Conservation (phyloP, 2,888 invertebrate species). For the Pherbina coryleti region DNA sequence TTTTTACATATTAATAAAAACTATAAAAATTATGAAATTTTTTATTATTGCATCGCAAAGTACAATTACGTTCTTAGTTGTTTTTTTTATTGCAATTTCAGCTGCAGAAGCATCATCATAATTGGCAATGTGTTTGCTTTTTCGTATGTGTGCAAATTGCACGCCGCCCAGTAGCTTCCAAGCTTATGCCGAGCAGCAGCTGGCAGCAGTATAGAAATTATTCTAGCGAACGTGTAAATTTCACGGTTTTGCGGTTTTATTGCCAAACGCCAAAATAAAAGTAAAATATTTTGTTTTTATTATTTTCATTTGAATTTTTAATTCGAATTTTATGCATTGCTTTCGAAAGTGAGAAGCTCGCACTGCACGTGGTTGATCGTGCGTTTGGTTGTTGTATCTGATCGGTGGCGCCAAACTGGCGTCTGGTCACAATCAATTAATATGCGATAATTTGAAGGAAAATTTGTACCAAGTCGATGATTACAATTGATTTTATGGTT, state of each 20-base stretch:
- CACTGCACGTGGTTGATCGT: background rate
- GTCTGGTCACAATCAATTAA: no score
- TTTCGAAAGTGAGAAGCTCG: background rate
- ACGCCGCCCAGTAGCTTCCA: background rate
- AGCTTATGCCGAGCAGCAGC: background rate
- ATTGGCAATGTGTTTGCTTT: background rate
- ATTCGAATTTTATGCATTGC: background rate
- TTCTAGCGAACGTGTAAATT: background rate
- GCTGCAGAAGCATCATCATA: background rate
- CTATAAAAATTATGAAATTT: background rate
- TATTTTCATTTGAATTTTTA: background rate
- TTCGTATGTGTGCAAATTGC: background rate
- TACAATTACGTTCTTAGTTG: background rate
- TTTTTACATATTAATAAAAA: background rate
- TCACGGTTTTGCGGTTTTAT: conserved; percentile 10
- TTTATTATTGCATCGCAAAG: background rate
- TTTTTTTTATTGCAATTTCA: background rate
- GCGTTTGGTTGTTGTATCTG: background rate
- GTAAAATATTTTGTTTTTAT: background rate
- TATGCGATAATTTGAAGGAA: no score
- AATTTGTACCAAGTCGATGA: no score
- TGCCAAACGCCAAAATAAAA: background rate
- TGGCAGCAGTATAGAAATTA: background rate
- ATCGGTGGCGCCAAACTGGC: conserved; percentile 25
- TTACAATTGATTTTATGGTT: no score